A percentile compares a stretch with the other conserved stretches of the same genome.
Conservation (phyloP, 2,113 vertebrate genomes). For the Hyperopisus bebe region DNA sequence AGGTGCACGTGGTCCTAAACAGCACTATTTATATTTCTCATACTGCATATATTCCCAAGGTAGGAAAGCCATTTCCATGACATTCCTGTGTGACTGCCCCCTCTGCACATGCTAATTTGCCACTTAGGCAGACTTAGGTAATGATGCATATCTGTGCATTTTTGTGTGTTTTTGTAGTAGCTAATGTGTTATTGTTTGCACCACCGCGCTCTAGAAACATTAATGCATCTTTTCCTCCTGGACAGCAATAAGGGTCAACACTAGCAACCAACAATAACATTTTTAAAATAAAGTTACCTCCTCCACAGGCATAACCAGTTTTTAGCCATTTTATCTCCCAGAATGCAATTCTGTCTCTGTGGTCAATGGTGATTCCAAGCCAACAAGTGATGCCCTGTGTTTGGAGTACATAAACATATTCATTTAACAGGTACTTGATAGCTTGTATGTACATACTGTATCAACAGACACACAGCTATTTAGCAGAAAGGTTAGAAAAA, state of each 20-base stretch:
- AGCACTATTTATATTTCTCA: background rate
- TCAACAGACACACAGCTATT: background rate
- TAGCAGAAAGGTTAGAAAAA: background rate
- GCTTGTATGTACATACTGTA: background rate
- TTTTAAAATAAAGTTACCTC: background rate
- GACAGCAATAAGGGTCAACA: background rate
- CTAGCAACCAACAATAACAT: background rate
- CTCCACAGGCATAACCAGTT: background rate
- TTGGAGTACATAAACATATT: background rate
- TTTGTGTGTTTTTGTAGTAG: background rate
- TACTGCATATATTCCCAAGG: background rate
- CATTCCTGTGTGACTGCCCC: background rate
- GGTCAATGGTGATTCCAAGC: background rate
- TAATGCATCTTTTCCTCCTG: background rate
- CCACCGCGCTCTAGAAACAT: background rate
- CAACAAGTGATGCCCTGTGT: background rate
- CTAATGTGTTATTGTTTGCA: background rate
- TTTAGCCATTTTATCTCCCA: background rate
- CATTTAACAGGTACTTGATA: background rate
- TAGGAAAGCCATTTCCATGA: background rate
- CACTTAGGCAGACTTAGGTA: background rate
- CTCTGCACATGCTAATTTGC: background rate
- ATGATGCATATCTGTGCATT: background rate
- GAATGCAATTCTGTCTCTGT: background rate
- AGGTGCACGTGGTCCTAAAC: background rate